A percentile compares a stretch with the other conserved stretches of the same genome.
phyloP scores from a whole-genome alignment of 2,797 vertebrate genomes.

The Neosilurus hyrtlii region DNA sequence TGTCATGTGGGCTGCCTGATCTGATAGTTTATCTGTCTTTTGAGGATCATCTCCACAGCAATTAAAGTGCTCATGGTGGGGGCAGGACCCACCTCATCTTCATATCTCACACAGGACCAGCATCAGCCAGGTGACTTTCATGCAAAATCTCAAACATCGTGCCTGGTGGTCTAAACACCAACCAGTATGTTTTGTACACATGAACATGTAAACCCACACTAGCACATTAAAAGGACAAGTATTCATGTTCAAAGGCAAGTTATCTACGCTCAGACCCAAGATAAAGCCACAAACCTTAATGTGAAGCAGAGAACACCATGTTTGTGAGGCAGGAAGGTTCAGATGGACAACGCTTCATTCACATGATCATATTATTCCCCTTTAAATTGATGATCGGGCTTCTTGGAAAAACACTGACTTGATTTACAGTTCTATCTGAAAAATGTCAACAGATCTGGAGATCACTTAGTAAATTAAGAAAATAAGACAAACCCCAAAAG shows the following conservation, averaged over 20 bases:
- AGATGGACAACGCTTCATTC: slow-evolving; percentile 24
- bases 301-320: background rate
- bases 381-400: slow-evolving; percentile 40
- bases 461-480: slow-evolving; percentile 26
- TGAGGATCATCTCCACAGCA: slow-evolving; percentile 30
- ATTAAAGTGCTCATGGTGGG: slow-evolving; percentile 41
- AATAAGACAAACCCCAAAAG: background rate
- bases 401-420: slow-evolving; percentile 42
- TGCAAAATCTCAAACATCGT: slow-evolving; percentile 34
- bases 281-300: slow-evolving; percentile 38
- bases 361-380: slow-evolving; percentile 22
- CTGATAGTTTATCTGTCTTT: slow-evolving; percentile 47
- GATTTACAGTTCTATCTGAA: slow-evolving; percentile 47
- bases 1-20: slow-evolving; percentile 53
- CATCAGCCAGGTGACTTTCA: slow-evolving; percentile 39
- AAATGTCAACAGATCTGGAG: slow-evolving; percentile 32
- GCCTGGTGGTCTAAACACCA: slow-evolving; percentile 44
- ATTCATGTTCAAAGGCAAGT: slow-evolving; percentile 32
- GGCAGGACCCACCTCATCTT: slow-evolving; percentile 29
- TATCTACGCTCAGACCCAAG: slow-evolving; percentile 27
- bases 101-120: slow-evolving; percentile 45
- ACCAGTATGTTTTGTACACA: slow-evolving; percentile 25
- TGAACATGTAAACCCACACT: slow-evolving; percentile 33
- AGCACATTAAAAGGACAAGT: slow-evolving; percentile 17
- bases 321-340: background rate